A percentile compares a stretch with the other conserved stretches of the same genome.
Conservation (phyloP, 2,888 invertebrate genomes). For the Melitaea athalia region DNA sequence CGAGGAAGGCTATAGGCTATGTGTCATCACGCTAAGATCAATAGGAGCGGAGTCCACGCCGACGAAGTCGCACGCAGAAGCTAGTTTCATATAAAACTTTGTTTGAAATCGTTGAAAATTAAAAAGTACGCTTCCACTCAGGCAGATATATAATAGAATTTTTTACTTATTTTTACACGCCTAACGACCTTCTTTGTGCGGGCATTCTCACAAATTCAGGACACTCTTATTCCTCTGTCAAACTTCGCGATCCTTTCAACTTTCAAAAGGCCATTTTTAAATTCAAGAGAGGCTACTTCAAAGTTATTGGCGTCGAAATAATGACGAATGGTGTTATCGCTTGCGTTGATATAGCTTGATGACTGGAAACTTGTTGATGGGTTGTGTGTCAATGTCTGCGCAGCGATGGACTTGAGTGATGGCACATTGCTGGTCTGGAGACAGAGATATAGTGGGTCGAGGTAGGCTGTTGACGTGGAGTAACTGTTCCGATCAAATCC, state of each 20-base stretch:
- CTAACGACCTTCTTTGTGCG: constrained; percentile 14
- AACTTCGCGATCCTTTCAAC: constrained; percentile 21
- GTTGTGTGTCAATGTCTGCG: constrained; percentile 8
- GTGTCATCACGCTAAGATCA: no score
- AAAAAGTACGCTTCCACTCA: background rate
- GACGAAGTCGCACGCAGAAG: no score
- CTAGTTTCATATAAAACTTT: background rate
- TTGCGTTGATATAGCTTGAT: background rate
- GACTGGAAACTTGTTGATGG: constrained; percentile 11
- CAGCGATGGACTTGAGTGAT: constrained; percentile 9
- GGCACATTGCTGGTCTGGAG: background rate
- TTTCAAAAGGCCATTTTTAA: constrained; percentile 21
- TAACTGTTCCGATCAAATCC: constrained; percentile 7
- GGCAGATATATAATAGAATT: constrained; percentile 4
- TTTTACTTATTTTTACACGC: background rate
- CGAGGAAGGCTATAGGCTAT: no score
- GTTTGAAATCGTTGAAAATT: constrained; percentile 5
- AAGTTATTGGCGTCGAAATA: constrained; percentile 14
- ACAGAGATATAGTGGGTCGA: constrained; percentile 1
- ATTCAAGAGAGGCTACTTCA: constrained; percentile 23
- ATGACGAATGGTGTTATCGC: constrained; percentile 25
- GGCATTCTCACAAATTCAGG: constrained; percentile 10
- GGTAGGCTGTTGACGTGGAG: constrained; percentile 5
- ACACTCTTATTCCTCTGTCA: constrained; percentile 20
- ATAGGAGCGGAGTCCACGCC: no score